Evolutionary conservation across 2,113 vertebrate species (phyloP), one percentile per base, ranked within the genome.

Genomic region (Hemibagrus wyckioides): DNA sequence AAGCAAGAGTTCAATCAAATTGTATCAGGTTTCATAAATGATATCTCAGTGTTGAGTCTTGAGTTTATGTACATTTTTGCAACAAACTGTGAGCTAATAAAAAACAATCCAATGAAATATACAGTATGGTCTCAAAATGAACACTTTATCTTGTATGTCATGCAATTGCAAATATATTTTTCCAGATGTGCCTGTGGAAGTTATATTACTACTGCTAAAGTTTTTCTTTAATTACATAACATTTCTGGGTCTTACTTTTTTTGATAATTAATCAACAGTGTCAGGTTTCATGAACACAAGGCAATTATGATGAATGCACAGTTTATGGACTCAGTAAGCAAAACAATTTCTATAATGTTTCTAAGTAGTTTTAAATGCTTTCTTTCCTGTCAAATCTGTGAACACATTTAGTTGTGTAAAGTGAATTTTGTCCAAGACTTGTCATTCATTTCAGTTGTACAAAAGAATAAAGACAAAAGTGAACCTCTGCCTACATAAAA

Each of bases 81-180:
- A 59, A 36, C 54, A 80, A 80, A 80, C 79, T 39, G 73, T 76
- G 50, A 56, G 52, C n/a, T 80, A 80, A 80, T 36, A 80, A 39
- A 80, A 36, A 54, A 6, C 13, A 25, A 5, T 39, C 28, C 30
- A 57, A 80, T 57, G 25, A 14, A n/a, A n/a, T n/a, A n/a, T n/a
- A n/a, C n/a, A n/a, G n/a, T n/a, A 25, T 56, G 15, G 48, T 52
- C 14, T 54, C 50, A 79, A 30, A 52, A 36, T 56, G 9, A 57
- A 56, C 15, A 52, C 21, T 48, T 75, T 19, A 54, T 77, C 25
- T 9, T 30, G 8, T 33, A 11, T 10, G 75, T 28, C 48, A 30
- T 52, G 13, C 13, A n/a, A 77, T 79, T 77, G 41, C 25, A 79
- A 21, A 79, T 54, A 8, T 79, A 19, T 79, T 30, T 54, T 56